Conservation (phyloP, 1,140 invertebrate species). For the Brachionus plicatilis region DNA sequence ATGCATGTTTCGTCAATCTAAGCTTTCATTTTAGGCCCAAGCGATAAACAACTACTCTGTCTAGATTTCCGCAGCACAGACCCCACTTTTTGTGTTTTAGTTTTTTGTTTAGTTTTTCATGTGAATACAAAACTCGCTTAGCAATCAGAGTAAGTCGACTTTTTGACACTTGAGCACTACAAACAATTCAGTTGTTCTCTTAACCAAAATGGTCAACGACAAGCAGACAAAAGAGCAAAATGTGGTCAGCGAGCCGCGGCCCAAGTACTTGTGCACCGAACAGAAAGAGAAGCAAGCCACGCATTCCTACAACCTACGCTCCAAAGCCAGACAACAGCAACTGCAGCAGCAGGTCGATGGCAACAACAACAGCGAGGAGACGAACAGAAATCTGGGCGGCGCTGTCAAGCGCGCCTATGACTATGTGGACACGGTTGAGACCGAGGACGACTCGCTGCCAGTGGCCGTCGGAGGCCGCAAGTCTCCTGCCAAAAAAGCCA, state of each 20-base stretch:
- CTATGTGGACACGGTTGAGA: conserved; percentile 6
- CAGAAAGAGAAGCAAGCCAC: conserved; percentile 21
- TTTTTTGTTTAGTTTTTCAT: conserved; percentile 2
- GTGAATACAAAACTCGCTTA: not conserved
- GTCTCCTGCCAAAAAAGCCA: conserved; percentile 36
- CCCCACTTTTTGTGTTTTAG: not conserved
- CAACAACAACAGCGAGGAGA: not conserved
- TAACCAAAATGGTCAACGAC: not conserved
- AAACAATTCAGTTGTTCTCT: not conserved
- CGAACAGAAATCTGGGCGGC: not conserved
- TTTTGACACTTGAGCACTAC: not conserved
- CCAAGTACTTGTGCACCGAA: not conserved
- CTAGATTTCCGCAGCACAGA: not conserved
- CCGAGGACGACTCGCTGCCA: conserved; percentile 3
- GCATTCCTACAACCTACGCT: conserved; percentile 13
- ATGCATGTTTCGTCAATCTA: not conserved
- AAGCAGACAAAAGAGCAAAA: not conserved
- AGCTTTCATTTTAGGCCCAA: not conserved
- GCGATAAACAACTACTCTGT: not conserved
- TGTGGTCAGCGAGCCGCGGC: not conserved
- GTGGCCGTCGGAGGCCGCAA: not conserved
- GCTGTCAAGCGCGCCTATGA: conserved; percentile 18
- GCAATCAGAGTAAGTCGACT: not conserved
- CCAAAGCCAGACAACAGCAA: not conserved
- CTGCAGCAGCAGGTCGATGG: not conserved